Evolutionary conservation across 2,888 invertebrate genomes (phyloP).

Genomic region (Cordylochernes scorpioides): DNA sequence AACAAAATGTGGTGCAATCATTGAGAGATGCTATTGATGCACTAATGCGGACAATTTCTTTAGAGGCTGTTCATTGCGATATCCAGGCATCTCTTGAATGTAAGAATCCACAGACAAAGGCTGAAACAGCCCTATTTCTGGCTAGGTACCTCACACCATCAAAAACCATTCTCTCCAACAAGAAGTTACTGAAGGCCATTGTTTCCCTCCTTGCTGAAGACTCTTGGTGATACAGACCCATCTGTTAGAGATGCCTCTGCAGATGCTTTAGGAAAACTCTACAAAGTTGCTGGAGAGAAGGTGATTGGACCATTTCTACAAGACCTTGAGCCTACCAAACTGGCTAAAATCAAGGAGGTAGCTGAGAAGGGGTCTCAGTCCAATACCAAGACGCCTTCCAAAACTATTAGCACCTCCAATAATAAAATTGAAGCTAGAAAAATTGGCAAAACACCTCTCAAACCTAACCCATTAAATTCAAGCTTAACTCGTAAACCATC

Average conservation of each 20-base stretch:
- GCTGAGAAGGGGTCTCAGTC: slow-evolving; percentile 81
- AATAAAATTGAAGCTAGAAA: too few relatives aligned
- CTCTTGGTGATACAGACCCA: slow-evolving; percentile 37
- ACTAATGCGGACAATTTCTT: slow-evolving; percentile 21
- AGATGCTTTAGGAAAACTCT: slow-evolving; percentile 70
- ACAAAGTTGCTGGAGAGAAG: slow-evolving; percentile 80
- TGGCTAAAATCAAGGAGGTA: slow-evolving; percentile 70
- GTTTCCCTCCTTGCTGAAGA: slow-evolving; percentile 44
- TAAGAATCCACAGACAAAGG: slow-evolving; percentile 66
- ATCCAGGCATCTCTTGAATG: slow-evolving; percentile 54
- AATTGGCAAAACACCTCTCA: too few relatives aligned
- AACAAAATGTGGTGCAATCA: slow-evolving; percentile 55
- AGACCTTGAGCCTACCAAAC: slow-evolving; percentile 65
- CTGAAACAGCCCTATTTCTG: slow-evolving; percentile 56
- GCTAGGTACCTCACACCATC: slow-evolving; percentile 53
- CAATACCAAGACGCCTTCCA: too few relatives aligned
- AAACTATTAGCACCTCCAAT: too few relatives aligned
- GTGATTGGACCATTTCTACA: slow-evolving; percentile 52
- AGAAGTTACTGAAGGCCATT: slow-evolving; percentile 64
- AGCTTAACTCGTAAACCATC: too few relatives aligned
- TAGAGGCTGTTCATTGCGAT: slow-evolving; percentile 33
- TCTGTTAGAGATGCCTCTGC: slow-evolving; percentile 71
- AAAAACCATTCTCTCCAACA: slow-evolving; percentile 49
- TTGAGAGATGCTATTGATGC: slow-evolving; percentile 72
- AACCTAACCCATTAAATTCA: too few relatives aligned